These are phyloP conservation scores for Morpho helenor DNA, from an alignment of 2,888 invertebrate species.

Conservation along the genomic window DNA sequence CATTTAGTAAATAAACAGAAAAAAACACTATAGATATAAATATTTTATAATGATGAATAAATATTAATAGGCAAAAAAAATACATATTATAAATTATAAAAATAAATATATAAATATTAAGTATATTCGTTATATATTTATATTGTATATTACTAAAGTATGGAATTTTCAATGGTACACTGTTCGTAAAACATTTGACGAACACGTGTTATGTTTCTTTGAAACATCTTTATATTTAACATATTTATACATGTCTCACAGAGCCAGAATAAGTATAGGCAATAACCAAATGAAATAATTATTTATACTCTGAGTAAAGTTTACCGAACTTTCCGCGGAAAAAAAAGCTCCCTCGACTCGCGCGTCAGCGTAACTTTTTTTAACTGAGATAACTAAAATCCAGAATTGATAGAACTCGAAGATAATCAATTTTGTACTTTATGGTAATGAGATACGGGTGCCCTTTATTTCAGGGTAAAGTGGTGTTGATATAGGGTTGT, in stretches of 20 bases:
- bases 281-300: neutral
- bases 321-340: conserved; percentile 21
- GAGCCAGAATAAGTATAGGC: conserved; percentile 4
- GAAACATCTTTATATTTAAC: too few species aligned
- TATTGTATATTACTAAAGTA: too few species aligned
- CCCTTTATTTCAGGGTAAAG: conserved; percentile 1
- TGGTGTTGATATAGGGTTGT: conserved; percentile 31
- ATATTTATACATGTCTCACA: neutral
- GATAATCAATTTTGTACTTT: conserved; percentile 26
- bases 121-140: too few species aligned
- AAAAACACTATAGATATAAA: too few species aligned
- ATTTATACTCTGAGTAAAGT: conserved; percentile 10
- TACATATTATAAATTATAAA: too few species aligned
- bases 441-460: neutral
- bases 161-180: too few species aligned
- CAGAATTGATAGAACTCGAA: conserved; percentile 12
- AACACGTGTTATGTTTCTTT: too few species aligned
- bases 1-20: too few species aligned
- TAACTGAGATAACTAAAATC: conserved; percentile 32
- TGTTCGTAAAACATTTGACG: too few species aligned
- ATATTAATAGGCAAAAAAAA: too few species aligned
- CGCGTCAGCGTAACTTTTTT: conserved; percentile 38
- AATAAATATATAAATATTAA: too few species aligned
- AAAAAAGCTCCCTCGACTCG: conserved; percentile 35
- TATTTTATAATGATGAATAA: too few species aligned